Evolutionary conservation across 2,888 invertebrate genomes (phyloP).

Genomic region (Apeira syringaria): DNA sequence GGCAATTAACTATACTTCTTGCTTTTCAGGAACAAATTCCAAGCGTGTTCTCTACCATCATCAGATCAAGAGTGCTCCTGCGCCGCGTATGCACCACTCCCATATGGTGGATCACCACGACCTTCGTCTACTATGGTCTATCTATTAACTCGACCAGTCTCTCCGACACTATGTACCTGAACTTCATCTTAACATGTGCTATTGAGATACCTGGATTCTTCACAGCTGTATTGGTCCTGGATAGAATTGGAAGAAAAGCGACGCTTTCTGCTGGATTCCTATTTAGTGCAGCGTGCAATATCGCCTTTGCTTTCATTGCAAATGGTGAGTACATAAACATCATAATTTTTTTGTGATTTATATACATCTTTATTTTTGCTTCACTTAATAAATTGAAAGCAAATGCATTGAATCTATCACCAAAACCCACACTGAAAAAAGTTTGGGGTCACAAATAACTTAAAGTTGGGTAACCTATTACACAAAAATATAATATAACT

Average conservation of each 20-base stretch:
- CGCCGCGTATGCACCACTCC: slow-evolving; percentile 86
- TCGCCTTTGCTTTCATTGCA: slow-evolving; percentile 75
- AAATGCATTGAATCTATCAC: too few species aligned
- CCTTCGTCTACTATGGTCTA: slow-evolving; percentile 91
- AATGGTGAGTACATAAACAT: slow-evolving; percentile 62
- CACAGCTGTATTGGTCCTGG: slow-evolving; percentile 84
- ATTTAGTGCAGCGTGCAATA: slow-evolving; percentile 78
- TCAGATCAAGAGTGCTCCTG: slow-evolving; percentile 77
- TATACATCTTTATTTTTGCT: too few species aligned
- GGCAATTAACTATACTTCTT: too few species aligned
- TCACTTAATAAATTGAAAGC: too few species aligned
- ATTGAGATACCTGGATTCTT: slow-evolving; percentile 89
- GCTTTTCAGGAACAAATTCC: slow-evolving; percentile 28
- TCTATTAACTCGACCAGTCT: slow-evolving; percentile 90
- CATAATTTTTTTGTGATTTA: too few species aligned
- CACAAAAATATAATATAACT: too few species aligned
- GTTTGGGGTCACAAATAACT: too few species aligned
- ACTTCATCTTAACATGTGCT: slow-evolving; percentile 85
- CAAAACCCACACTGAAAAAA: too few species aligned
- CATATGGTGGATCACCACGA: slow-evolving; percentile 90
- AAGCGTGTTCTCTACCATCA: slow-evolving; percentile 54
- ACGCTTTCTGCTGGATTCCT: slow-evolving; percentile 84
- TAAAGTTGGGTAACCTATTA: too few species aligned
- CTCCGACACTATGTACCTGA: slow-evolving; percentile 88
- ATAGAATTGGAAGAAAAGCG: slow-evolving; percentile 84